phyloP scores from a whole-genome alignment of 2,113 vertebrate genomes.

The Tupaia chinensis region DNA sequence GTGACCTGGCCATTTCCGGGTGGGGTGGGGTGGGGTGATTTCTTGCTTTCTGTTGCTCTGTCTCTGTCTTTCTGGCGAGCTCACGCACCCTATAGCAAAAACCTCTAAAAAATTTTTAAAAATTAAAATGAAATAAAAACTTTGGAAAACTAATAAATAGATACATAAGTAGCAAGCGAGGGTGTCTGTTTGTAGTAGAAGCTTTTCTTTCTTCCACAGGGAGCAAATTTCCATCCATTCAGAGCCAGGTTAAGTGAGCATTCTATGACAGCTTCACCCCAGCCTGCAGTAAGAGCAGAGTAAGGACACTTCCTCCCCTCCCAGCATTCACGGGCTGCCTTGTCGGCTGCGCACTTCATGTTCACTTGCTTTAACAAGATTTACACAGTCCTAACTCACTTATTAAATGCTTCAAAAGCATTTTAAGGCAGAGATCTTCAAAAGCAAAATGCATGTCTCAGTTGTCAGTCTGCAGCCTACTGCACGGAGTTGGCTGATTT shows the following conservation, averaged over 20 bases:
- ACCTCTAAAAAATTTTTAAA: neutral
- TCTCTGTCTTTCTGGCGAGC: no score
- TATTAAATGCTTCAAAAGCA: slow-evolving; percentile 65
- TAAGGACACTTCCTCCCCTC: neutral
- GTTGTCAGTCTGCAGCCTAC: slow-evolving; percentile 43
- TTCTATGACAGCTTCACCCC: neutral
- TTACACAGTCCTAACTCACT: slow-evolving; percentile 41
- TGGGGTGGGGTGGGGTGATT: no score
- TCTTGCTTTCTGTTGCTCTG: no score
- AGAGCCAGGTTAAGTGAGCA: neutral
- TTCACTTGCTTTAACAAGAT: slow-evolving; percentile 57
- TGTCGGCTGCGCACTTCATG: neutral
- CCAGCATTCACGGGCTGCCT: neutral
- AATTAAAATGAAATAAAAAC: neutral
- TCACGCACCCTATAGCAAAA: no score
- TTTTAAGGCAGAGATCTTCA: slow-evolving; percentile 68
- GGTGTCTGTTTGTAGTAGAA: neutral
- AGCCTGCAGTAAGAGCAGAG: neutral
- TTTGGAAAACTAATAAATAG: neutral
- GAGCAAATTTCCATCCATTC: neutral
- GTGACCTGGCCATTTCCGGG: no score
- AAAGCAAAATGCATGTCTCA: slow-evolving; percentile 39
- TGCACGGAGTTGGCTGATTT: slow-evolving; percentile 42
- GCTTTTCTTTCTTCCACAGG: neutral
- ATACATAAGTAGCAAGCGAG: neutral